Conservation (phyloP, 2,797 vertebrate species). For the Aselliscus stoliczkanus region DNA sequence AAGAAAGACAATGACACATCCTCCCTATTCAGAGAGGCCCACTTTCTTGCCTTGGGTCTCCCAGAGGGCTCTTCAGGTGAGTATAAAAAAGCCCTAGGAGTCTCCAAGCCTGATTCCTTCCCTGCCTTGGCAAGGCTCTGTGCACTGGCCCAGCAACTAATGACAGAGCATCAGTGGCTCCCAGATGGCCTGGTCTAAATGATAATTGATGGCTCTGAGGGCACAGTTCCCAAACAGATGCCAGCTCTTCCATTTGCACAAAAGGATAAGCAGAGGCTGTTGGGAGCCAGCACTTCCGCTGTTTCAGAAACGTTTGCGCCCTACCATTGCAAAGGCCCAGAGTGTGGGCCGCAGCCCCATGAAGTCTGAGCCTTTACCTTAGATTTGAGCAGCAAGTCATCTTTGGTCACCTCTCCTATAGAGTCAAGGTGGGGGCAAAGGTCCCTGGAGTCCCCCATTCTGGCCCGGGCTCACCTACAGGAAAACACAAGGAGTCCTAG, state of each 20-base stretch:
- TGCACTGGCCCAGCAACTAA: neutral
- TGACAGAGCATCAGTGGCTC: neutral
- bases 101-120: neutral
- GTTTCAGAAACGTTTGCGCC: neutral
- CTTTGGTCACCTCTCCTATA: conserved; percentile 96
- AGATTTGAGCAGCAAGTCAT: conserved; percentile 94
- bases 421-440: conserved; percentile 94
- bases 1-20: neutral
- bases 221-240: neutral
- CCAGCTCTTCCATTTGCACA: neutral
- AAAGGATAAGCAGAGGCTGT: neutral
- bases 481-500: neutral
- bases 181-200: neutral
- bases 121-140: neutral
- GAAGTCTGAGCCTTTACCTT: conserved; percentile 83
- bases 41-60: neutral
- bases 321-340: neutral
- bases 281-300: neutral
- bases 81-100: accelerated
- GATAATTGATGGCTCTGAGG: neutral
- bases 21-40: neutral
- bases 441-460: conserved; percentile 89
- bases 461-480: conserved; percentile 53
- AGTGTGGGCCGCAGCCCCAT: neutral
- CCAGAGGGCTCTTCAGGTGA: neutral